Evolutionary conservation across 2,888 invertebrate genomes (phyloP).

Genomic region (Chloromyia formosa): DNA sequence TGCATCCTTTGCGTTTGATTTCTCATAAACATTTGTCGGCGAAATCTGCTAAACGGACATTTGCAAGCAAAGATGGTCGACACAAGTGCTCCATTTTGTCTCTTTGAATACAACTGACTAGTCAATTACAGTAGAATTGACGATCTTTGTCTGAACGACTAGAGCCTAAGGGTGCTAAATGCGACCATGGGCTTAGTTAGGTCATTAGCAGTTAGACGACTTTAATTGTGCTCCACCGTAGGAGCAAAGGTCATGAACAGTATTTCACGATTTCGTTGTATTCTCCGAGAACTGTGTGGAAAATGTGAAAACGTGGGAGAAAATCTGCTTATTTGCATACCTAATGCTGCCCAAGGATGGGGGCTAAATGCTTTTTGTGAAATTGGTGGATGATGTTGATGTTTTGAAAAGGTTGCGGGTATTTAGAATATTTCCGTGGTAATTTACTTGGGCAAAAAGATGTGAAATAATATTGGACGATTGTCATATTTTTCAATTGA

Average conservation of each 20-base stretch:
- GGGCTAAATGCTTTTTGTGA: too few relatives aligned
- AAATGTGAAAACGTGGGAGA: too few relatives aligned
- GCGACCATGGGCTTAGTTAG: background rate
- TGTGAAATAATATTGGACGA: too few relatives aligned
- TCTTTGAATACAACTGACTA: background rate
- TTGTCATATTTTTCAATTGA: too few relatives aligned
- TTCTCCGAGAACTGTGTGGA: too few relatives aligned
- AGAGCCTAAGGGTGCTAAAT: background rate
- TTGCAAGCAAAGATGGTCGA: background rate
- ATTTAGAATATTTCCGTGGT: too few relatives aligned
- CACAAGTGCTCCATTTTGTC: background rate
- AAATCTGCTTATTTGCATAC: too few relatives aligned
- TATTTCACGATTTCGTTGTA: background rate
- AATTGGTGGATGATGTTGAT: too few relatives aligned
- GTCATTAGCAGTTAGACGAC: background rate
- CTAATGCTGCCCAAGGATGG: too few relatives aligned
- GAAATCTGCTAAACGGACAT: background rate
- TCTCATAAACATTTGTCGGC: background rate
- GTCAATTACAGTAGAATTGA: background rate
- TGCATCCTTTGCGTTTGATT: slow-evolving; percentile 15
- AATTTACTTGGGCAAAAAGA: too few relatives aligned
- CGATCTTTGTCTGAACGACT: too few relatives aligned
- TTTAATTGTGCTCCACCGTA: background rate
- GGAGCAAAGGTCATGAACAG: background rate
- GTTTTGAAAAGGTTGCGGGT: too few relatives aligned